Conservation (phyloP, 2,797 vertebrate species). For the Pangasius sanitwongsei region DNA sequence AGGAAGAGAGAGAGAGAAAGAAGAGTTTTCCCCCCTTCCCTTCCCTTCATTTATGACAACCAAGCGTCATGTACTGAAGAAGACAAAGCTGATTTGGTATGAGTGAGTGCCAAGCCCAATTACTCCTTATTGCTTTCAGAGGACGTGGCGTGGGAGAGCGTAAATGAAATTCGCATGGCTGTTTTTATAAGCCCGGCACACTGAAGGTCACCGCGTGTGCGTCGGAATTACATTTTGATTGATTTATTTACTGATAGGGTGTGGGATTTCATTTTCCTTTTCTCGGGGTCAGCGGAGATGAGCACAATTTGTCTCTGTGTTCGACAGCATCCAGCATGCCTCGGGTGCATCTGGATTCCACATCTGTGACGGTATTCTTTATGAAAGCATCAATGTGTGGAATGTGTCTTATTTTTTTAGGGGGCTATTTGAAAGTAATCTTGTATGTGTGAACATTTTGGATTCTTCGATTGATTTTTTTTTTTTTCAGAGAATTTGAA, state of each 20-base stretch:
- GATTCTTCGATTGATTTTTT: not conserved
- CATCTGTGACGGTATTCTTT: conserved; percentile 29
- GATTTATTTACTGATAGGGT: conserved; percentile 60
- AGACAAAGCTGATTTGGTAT: conserved; percentile 56
- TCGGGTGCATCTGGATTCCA: conserved; percentile 43
- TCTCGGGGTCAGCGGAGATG: conserved; percentile 49
- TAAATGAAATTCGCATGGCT: conserved; percentile 58
- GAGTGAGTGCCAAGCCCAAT: conserved; percentile 59
- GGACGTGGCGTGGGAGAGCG: conserved; percentile 46
- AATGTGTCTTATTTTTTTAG: not conserved
- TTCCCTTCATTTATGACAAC: conserved; percentile 43
- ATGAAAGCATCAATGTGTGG: conserved; percentile 12
- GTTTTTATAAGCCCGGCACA: conserved; percentile 53
- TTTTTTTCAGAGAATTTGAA: not conserved
- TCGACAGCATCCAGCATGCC: conserved; percentile 28
- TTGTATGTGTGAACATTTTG: not conserved
- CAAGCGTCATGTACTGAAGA: conserved; percentile 39
- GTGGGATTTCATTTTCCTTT: conserved; percentile 55
- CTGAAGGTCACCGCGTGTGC: conserved; percentile 48
- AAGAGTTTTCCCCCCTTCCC: too few relatives aligned
- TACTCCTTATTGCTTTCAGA: conserved; percentile 61
- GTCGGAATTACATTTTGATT: conserved; percentile 60
- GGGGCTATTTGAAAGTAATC: not conserved
- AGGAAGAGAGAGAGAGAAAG: too few relatives aligned
- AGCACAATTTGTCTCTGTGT: conserved; percentile 49